These are phyloP conservation scores for Coregonus clupeaformis DNA, from an alignment of 2,113 vertebrate genomes.

Conservation along the genomic window DNA sequence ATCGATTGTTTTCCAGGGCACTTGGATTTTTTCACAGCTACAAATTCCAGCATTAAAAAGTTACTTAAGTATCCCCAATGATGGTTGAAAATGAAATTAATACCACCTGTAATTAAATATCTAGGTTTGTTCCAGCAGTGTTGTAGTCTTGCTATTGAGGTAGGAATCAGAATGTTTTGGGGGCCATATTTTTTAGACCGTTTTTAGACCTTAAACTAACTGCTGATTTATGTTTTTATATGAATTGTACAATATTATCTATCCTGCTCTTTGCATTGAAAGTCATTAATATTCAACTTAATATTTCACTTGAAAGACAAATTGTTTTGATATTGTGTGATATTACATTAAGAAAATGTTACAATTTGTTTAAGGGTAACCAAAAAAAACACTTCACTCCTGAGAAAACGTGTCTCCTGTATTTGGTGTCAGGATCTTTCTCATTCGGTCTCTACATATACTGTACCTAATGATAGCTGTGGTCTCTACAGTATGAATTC, in stretches of 20 bases:
- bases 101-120: neutral
- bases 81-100: too few species aligned
- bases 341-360: neutral
- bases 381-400: neutral
- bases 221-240: conserved; percentile 5
- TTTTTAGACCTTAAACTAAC: neutral
- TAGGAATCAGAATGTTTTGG: neutral
- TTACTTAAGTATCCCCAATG: too few species aligned
- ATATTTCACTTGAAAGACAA: neutral
- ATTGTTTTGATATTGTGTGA: neutral
- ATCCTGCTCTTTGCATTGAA: neutral
- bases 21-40: too few species aligned
- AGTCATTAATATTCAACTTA: conserved; percentile 6
- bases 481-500: neutral
- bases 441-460: neutral
- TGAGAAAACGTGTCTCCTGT: neutral
- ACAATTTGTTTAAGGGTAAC: neutral
- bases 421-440: neutral
- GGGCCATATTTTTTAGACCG: neutral
- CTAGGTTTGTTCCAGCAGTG: neutral
- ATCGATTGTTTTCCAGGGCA: too few species aligned
- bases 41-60: too few species aligned
- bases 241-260: conserved; percentile 2
- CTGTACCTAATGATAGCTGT: neutral
- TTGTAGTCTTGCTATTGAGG: neutral